Evolutionary conservation across 2,797 vertebrate genomes (phyloP).

Genomic region (Petrocephalus sullivani): DNA sequence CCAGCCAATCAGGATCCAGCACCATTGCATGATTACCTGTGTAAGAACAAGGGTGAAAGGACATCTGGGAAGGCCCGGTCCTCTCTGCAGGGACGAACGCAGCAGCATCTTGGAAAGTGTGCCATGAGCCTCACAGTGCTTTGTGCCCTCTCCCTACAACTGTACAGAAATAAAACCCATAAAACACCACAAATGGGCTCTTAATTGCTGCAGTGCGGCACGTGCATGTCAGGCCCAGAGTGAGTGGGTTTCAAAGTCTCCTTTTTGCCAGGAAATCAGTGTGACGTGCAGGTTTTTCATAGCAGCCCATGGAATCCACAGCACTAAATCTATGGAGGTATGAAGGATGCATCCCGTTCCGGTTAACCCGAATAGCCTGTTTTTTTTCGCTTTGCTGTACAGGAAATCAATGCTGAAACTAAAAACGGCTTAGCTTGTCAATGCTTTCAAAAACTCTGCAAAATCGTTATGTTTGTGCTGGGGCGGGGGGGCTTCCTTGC

Average conservation of each 20-base stretch:
- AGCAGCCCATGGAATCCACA: not conserved
- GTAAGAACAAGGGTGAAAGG: not conserved
- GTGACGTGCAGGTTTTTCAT: not conserved
- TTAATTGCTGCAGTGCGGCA: not conserved
- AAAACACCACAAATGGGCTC: not conserved
- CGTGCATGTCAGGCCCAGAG: not conserved
- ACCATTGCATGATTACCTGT: not conserved
- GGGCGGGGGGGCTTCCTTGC: not conserved
- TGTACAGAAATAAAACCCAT: constrained; percentile 7
- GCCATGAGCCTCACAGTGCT: constrained; percentile 8
- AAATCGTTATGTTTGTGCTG: not conserved
- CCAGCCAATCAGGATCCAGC: not conserved
- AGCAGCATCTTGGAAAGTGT: not conserved
- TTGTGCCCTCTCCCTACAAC: constrained; percentile 13
- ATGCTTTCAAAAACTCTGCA: not conserved
- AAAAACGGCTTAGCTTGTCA: not conserved
- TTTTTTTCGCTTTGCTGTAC: not conserved
- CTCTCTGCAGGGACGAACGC: not conserved
- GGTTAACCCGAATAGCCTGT: not conserved
- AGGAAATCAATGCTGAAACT: not conserved
- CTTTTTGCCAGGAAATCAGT: not conserved
- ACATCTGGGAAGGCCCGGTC: not conserved
- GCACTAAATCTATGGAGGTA: not conserved
- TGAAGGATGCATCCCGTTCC: not conserved
- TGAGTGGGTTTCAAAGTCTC: not conserved